Conservation (phyloP, 2,797 vertebrate species). For the Gadopsis marmoratus region DNA sequence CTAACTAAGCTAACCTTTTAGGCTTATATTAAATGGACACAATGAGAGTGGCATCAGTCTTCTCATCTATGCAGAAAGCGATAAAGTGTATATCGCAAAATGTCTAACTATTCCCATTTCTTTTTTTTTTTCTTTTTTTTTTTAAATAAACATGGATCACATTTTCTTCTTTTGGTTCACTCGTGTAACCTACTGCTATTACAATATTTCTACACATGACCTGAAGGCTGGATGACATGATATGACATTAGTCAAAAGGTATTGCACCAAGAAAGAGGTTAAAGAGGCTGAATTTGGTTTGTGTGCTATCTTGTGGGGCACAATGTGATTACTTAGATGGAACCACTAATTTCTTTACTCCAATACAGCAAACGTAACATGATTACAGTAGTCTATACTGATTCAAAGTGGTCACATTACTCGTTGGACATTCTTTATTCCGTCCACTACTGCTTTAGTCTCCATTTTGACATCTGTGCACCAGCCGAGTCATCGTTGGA, state of each 20-base stretch:
- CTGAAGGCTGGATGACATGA: neutral
- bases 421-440: neutral
- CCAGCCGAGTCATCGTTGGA: neutral
- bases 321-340: constrained; percentile 21
- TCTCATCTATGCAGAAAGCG: too few species aligned
- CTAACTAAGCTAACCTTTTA: neutral
- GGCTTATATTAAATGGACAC: neutral
- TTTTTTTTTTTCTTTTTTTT: too few species aligned
- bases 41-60: neutral
- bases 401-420: neutral
- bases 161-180: too few species aligned
- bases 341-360: constrained; percentile 13
- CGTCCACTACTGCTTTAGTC: neutral
- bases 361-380: neutral
- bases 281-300: neutral
- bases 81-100: too few species aligned
- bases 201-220: constrained; percentile 1
- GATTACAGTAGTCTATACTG: constrained; percentile 3
- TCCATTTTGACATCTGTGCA: constrained; percentile 20
- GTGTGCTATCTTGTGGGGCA: constrained; percentile 15
- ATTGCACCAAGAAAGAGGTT: neutral
- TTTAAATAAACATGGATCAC: neutral
- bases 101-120: too few species aligned
- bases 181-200: neutral
- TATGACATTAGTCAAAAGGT: neutral